These are phyloP conservation scores for Ornithoptera priamus DNA, from an alignment of 2,888 invertebrate species.

Conservation along the genomic window DNA sequence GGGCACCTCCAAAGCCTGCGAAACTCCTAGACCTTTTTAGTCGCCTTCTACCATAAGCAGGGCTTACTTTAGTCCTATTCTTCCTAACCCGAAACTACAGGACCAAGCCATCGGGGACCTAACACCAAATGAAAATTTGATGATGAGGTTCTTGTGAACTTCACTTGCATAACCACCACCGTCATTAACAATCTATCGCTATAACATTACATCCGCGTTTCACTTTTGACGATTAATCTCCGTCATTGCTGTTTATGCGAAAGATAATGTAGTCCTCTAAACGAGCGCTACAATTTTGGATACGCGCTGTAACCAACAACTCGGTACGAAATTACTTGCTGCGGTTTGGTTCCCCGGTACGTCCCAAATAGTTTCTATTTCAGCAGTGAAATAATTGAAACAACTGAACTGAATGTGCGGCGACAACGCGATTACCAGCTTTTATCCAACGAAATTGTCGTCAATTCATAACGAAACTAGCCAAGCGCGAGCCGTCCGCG, in stretches of 20 bases:
- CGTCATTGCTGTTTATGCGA: not conserved
- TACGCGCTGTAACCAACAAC: slow-evolving; percentile 14
- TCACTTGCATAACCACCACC: too few relatives aligned
- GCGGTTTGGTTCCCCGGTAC: slow-evolving; percentile 9
- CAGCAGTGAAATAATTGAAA: slow-evolving; percentile 29
- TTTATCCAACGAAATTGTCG: slow-evolving; percentile 11
- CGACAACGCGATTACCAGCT: slow-evolving; percentile 20
- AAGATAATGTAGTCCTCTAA: not conserved
- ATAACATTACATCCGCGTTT: not conserved
- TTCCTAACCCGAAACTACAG: too few relatives aligned
- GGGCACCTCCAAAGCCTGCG: too few relatives aligned
- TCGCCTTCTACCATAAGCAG: too few relatives aligned
- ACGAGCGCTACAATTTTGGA: not conserved
- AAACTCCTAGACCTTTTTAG: too few relatives aligned
- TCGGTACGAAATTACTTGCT: slow-evolving; percentile 20
- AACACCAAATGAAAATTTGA: too few relatives aligned
- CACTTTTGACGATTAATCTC: too few relatives aligned
- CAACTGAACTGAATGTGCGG: slow-evolving; percentile 27
- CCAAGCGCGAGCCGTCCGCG: too few relatives aligned
- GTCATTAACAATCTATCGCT: not conserved
- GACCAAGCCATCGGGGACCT: too few relatives aligned
- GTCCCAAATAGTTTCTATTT: slow-evolving; percentile 28
- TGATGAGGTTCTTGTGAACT: too few relatives aligned
- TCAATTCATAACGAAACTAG: not conserved
- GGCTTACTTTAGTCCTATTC: too few relatives aligned